Conservation (phyloP, 2,113 vertebrate genomes). For the Hydropotes inermis region DNA sequence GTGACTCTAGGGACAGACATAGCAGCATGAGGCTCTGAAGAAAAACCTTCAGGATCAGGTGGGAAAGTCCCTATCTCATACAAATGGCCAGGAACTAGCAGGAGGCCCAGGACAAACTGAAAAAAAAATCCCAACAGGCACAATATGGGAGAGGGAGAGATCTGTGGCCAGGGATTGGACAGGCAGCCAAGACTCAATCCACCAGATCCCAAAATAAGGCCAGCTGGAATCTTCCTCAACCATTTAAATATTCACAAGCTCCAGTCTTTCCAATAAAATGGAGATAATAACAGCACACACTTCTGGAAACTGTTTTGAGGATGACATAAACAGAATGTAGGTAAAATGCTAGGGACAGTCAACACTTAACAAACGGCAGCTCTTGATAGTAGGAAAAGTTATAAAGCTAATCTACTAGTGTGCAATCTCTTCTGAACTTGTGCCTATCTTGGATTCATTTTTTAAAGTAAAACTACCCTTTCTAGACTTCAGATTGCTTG, state of each 20-base stretch:
- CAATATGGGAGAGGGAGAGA: not conserved
- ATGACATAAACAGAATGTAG: not conserved
- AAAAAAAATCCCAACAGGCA: not conserved
- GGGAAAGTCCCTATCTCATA: not conserved
- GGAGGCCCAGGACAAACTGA: not conserved
- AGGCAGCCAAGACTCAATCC: not conserved
- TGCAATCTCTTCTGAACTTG: not conserved
- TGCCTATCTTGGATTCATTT: not conserved
- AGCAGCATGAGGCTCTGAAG: not conserved
- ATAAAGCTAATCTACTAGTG: not conserved
- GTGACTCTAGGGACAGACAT: not conserved
- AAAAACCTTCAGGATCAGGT: not conserved
- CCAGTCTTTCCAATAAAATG: not conserved
- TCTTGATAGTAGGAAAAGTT: accelerated
- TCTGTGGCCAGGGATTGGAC: not conserved
- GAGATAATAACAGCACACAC: not conserved
- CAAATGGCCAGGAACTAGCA: not conserved
- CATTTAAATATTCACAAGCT: not conserved
- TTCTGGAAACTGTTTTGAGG: not conserved
- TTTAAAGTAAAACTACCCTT: slow-evolving; percentile 11
- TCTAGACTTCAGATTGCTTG: slow-evolving; percentile 26
- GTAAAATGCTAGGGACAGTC: not conserved
- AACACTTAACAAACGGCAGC: not conserved
- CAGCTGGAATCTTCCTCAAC: not conserved
- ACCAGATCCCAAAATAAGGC: not conserved